These are phyloP conservation scores for Typhlomys cinereus DNA, from an alignment of 2,113 vertebrate species.

Conservation along the genomic window DNA sequence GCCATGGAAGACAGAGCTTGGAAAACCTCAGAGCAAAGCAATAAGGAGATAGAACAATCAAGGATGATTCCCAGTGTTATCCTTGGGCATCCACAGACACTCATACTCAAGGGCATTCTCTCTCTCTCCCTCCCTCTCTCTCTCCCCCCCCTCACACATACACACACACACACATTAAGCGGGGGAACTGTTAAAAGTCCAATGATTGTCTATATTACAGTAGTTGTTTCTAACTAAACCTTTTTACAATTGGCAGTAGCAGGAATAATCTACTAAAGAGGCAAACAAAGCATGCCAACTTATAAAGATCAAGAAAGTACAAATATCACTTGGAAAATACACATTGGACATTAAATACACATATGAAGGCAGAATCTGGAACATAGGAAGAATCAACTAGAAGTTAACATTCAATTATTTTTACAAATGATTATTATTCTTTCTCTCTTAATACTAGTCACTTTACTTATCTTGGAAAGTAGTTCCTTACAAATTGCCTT, in stretches of 20 bases:
- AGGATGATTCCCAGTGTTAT: too few relatives aligned
- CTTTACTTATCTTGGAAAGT: not conserved
- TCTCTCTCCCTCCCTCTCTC: too few relatives aligned
- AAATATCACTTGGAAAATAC: not conserved
- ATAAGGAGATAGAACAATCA: too few relatives aligned
- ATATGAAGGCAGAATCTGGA: conserved; percentile 31
- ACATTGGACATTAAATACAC: too few relatives aligned
- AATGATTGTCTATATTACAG: conserved; percentile 9
- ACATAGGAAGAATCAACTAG: not conserved
- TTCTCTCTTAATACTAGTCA: not conserved
- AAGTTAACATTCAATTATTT: conserved; percentile 29
- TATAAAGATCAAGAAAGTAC: not conserved
- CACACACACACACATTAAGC: too few relatives aligned
- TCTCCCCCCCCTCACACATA: too few relatives aligned
- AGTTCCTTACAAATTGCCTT: conserved; percentile 9
- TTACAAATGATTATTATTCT: not conserved
- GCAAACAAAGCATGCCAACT: not conserved
- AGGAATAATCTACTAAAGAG: conserved; percentile 20
- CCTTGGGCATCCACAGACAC: too few relatives aligned
- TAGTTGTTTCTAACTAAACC: conserved; percentile 5
- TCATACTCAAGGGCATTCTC: too few relatives aligned
- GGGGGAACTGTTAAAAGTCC: too few relatives aligned
- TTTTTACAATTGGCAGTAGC: conserved; percentile 7
- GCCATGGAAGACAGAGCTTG: too few relatives aligned
- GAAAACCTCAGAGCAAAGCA: too few relatives aligned